phyloP scores from a whole-genome alignment of 2,888 invertebrate species.

The Heteropelma amictum region DNA sequence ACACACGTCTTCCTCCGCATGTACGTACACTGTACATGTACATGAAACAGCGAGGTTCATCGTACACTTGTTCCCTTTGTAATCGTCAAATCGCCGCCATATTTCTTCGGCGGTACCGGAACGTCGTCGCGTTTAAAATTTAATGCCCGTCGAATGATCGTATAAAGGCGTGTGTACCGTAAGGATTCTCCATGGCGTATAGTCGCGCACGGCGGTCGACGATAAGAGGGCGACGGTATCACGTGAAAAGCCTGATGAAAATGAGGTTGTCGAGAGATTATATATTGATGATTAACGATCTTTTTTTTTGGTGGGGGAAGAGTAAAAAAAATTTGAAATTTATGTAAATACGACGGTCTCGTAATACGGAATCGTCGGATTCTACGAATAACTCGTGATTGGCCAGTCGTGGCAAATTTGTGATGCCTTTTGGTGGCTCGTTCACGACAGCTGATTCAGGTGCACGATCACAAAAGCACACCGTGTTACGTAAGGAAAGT shows the following conservation, averaged over 20 bases:
- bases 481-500: slow-evolving; percentile 27
- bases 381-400: slow-evolving; percentile 35
- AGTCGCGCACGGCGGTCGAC: no score
- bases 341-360: slow-evolving; percentile 2
- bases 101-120: neutral
- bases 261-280: slow-evolving; percentile 46
- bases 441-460: slow-evolving; percentile 44
- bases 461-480: slow-evolving; percentile 24
- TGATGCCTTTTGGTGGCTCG: neutral
- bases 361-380: neutral
- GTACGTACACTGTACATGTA: no score
- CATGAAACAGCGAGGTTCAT: no score
- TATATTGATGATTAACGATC: slow-evolving; percentile 38
- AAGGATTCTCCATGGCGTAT: no score
- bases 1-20: neutral
- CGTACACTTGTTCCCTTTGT: neutral
- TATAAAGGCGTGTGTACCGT: no score
- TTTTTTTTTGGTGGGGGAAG: no score
- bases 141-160: neutral
- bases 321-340: no score
- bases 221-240: slow-evolving; percentile 11
- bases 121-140: neutral
- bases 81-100: neutral
- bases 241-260: slow-evolving; percentile 17
- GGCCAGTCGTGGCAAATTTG: neutral